Conservation (phyloP, 2,888 invertebrate genomes). For the Drosophila borealis region DNA sequence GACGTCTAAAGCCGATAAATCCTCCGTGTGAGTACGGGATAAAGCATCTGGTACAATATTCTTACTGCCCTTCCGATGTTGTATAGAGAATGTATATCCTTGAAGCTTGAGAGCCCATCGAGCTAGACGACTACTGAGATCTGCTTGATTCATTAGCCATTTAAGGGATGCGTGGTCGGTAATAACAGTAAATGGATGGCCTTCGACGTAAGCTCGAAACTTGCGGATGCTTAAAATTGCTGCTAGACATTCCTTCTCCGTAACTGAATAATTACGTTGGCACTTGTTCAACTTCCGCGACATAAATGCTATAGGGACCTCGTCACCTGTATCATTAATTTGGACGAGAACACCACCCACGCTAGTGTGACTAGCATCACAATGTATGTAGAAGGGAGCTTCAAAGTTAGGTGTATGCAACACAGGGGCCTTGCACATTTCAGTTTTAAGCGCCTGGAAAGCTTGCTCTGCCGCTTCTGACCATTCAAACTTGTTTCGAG, state of each 20-base stretch:
- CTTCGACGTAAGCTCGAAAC: constrained; percentile 9
- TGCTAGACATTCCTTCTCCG: constrained; percentile 19
- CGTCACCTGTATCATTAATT: not conserved
- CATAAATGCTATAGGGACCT: constrained; percentile 25
- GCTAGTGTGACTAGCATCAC: constrained; percentile 30
- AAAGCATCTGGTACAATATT: not conserved
- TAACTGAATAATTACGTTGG: constrained; percentile 1
- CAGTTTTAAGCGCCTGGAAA: constrained; percentile 8
- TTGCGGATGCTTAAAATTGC: constrained; percentile 5
- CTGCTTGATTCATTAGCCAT: not conserved
- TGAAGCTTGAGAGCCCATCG: constrained; percentile 1
- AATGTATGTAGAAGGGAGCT: constrained; percentile 9
- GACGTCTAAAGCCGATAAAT: not conserved
- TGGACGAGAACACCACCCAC: constrained; percentile 24
- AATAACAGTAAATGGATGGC: not conserved
- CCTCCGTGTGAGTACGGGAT: not conserved
- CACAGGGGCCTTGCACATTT: constrained; percentile 3
- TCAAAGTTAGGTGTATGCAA: constrained; percentile 12
- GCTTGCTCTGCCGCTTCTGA: not conserved
- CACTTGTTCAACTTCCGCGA: constrained; percentile 15
- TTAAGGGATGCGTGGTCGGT: not conserved
- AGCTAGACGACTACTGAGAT: not conserved
- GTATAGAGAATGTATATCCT: not conserved
- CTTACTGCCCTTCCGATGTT: not conserved
- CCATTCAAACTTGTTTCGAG: constrained; percentile 6